Evolutionary conservation across 2,888 invertebrate species (phyloP), one percentile per base, ranked within the genome.

Genomic region (Seira sanloemensis): DNA sequence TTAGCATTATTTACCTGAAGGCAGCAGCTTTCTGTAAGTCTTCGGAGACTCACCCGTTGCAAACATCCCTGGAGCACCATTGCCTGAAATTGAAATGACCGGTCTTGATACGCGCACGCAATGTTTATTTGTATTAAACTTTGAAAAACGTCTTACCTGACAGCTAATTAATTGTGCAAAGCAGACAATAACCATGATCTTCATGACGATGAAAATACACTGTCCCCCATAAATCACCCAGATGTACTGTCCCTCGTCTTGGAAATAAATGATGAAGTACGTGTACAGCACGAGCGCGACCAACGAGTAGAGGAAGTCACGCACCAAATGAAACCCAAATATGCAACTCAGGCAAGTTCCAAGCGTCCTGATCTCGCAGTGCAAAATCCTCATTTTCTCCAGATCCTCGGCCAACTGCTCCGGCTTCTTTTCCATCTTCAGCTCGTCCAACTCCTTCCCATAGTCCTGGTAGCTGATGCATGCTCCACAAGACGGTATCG

Each of bases 301-400:
- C 27, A 88, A 73, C 12, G 84, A 84, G 66, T 71, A 86, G 0
- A 86, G 37, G 62, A 85, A 86, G 54, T 88, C 88, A 24, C 88
- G 73, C 21, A 87, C 83, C 21, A 88, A 73, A 72, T 88, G 88
- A 7, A 66, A 27, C 19, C 88, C 88, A 84, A 88, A 88, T 9
- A 88, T 84, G n/a, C 78, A 71, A 23, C 86, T 79, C 62, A 88
- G 83, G 74, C 84, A 81, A 4, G 37, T 23, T 27, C 78, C 80
- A 27, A 88, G 50, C 12, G 78, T 65, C 9, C 78, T 26, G 2
- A 88, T 62, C 77, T 88, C 88, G 16, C 77, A 81, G 69, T 88
- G 85, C 1, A 88, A 75, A n/a, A 87, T 82, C 27, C 88, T 65
- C 77, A 88, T 72, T 65, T 88, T 88, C 58, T 88, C 88, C 67